Evolutionary conservation across 1,140 invertebrate species (phyloP), one percentile per base, ranked within the genome.

Genomic region (Cherax quadricarinatus): DNA sequence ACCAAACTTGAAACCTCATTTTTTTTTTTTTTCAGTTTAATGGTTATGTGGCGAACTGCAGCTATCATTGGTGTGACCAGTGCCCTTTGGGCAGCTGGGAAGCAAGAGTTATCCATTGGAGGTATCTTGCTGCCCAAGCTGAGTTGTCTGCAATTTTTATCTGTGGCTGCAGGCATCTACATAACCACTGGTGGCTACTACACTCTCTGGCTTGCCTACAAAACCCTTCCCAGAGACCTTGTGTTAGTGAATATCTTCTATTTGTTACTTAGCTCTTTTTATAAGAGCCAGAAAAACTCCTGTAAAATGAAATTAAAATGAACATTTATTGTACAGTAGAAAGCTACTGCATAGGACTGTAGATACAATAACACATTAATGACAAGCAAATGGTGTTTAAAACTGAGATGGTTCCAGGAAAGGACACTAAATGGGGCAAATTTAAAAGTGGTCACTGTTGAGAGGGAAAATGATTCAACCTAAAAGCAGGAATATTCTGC

Each of bases 131-230:
- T 89, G 60, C 88, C 88, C 16, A 21, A n/a, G 16, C 81, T 89
- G 6, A 75, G 14, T 73, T 21, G 62, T 30, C 41, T 70, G 24
- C 88, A 89, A 3, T 62, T 89, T 6, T 62, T 51, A 10, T 48
- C 41, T 24, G 41, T 89, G 24, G 81, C 88, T 49, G 62, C 49
- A 4, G n/a, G 62, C 10, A 41, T 89, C 24, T 89, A 89, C 62
- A 83, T 89, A 7, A 73, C 81, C 9, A 75, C 80, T 21, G 89
- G 82, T 49, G 89, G 82, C 57, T 62, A 49, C 82, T 79, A 86
- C 48, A 86, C 89, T 3, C 70, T 91, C 48, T 91, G 89, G 89
- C 57, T 91, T 18, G 83, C 53, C 1, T 91, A 91, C 70, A 85
- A 53, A 18, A 91, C 89, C n/a, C 49, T 86, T 16, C 83, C 89